Conservation (phyloP, 2,888 invertebrate genomes). For the Oeneis ivallda region DNA sequence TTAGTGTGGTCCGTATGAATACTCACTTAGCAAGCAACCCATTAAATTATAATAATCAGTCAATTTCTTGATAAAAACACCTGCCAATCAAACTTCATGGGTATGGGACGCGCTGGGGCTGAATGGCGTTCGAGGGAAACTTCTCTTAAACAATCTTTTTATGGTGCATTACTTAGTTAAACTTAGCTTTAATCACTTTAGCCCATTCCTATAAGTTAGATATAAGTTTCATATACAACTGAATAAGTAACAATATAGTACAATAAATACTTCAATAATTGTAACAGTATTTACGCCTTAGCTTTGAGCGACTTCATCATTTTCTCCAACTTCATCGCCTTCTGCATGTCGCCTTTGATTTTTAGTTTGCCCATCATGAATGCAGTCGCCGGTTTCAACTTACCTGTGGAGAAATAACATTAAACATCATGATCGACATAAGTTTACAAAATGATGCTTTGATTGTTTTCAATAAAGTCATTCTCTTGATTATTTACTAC, state of each 20-base stretch:
- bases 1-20: too few species aligned
- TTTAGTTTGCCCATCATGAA: conserved; percentile 98
- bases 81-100: too few species aligned
- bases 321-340: conserved; percentile 97
- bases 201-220: neutral
- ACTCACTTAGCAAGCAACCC: too few species aligned
- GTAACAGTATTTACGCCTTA: conserved; percentile 59
- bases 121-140: too few species aligned
- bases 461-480: too few species aligned
- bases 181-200: neutral
- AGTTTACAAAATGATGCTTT: too few species aligned
- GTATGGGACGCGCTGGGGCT: too few species aligned
- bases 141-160: too few species aligned
- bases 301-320: conserved; percentile 91
- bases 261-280: neutral
- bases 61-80: too few species aligned
- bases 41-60: too few species aligned
- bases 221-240: neutral
- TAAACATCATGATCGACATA: neutral
- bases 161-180: neutral
- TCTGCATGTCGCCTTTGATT: conserved; percentile 94
- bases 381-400: conserved; percentile 94
- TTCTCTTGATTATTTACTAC: too few species aligned
- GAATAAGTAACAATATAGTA: neutral
- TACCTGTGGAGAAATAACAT: conserved; percentile 74